Conservation (phyloP, 2,113 vertebrate genomes). For the Tenrec ecaudatus region DNA sequence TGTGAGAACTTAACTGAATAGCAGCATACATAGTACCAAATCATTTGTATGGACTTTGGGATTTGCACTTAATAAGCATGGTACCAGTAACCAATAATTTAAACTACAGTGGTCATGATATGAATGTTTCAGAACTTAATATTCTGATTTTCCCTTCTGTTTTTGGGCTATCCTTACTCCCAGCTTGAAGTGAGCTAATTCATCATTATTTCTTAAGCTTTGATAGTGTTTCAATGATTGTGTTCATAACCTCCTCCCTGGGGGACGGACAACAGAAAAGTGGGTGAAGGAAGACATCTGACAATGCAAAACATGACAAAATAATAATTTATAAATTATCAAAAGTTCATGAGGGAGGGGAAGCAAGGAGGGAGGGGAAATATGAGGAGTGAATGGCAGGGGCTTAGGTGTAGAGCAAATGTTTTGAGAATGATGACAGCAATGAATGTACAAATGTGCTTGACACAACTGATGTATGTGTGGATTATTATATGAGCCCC, state of each 20-base stretch:
- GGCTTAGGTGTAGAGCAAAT: too few species aligned
- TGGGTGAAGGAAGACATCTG: too few species aligned
- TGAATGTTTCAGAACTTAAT: conserved; percentile 28
- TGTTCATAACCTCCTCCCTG: neutral
- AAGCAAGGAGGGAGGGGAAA: too few species aligned
- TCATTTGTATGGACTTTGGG: conserved; percentile 5
- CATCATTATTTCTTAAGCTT: conserved; percentile 8
- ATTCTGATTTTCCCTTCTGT: neutral
- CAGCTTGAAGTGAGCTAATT: neutral
- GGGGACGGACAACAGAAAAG: too few species aligned
- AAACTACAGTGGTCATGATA: neutral
- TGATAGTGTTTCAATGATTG: conserved; percentile 15
- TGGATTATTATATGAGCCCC: too few species aligned
- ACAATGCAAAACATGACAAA: too few species aligned
- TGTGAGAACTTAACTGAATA: neutral
- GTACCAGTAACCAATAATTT: neutral
- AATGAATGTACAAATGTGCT: too few species aligned
- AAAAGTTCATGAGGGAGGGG: too few species aligned
- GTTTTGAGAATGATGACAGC: too few species aligned
- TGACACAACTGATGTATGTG: too few species aligned
- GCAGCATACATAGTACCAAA: conserved; percentile 16
- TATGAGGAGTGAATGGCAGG: too few species aligned
- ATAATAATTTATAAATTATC: too few species aligned
- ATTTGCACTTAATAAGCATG: conserved; percentile 22
- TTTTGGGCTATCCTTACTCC: neutral